These are phyloP conservation scores for Macaca mulatta DNA, from an alignment of 2,113 vertebrate genomes.

Conservation along the genomic window DNA sequence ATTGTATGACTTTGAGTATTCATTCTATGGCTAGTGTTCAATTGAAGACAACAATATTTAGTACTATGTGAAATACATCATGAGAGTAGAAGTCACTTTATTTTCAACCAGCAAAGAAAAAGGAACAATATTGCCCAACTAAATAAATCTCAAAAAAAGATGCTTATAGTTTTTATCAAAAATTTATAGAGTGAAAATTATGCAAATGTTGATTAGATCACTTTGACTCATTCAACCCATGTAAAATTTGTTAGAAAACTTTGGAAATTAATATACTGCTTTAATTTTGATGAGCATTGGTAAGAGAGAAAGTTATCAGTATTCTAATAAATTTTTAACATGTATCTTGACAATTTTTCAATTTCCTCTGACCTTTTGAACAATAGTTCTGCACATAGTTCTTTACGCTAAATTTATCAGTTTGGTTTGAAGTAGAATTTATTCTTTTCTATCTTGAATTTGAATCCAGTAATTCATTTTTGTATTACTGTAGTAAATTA, in stretches of 20 bases:
- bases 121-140: not conserved
- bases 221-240: conserved; percentile 54
- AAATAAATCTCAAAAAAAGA: conserved; percentile 50
- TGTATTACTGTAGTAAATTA: conserved; percentile 16
- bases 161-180: conserved; percentile 44
- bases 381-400: conserved; percentile 59
- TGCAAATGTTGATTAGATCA: conserved; percentile 41
- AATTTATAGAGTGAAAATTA: conserved; percentile 50
- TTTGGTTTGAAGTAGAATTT: conserved; percentile 62
- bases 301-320: conserved; percentile 68
- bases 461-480: conserved; percentile 54
- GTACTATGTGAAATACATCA: not conserved
- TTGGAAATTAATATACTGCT: conserved; percentile 63
- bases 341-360: conserved; percentile 67
- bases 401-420: conserved; percentile 55
- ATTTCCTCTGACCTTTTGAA: conserved; percentile 76
- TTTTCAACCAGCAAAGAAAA: conserved; percentile 55
- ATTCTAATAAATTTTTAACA: conserved; percentile 73
- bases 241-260: conserved; percentile 58
- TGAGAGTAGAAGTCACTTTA: conserved; percentile 42
- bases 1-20: conserved; percentile 44
- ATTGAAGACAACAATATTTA: conserved; percentile 40
- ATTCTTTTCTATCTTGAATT: conserved; percentile 63
- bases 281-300: conserved; percentile 69
- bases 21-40: not conserved